Percentiles rank a stretch among this genome's conserved stretches.
Conservation (phyloP, 2,113 vertebrate genomes). For the Onychostoma macrolepis region DNA sequence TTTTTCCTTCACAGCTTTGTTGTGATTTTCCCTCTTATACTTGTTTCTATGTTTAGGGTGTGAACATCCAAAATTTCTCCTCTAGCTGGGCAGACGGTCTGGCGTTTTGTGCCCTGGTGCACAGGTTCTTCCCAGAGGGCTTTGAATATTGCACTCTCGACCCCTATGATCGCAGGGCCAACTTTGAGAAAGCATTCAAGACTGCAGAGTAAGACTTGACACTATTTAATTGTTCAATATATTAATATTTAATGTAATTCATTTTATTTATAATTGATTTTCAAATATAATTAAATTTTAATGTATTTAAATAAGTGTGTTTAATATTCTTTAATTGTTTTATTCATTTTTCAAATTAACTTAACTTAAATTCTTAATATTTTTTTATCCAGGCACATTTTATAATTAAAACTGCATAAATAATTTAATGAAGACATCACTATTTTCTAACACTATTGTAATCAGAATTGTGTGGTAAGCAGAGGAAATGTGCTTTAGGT, state of each 20-base stretch:
- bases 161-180: conserved; percentile 88
- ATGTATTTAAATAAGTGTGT: neutral
- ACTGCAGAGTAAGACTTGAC: conserved; percentile 87
- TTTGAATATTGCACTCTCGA: conserved; percentile 93
- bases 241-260: neutral
- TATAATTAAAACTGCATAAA: neutral
- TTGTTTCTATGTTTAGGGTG: conserved; percentile 76
- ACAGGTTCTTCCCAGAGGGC: conserved; percentile 94
- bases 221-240: neutral
- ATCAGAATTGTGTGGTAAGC: neutral
- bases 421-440: neutral
- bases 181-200: conserved; percentile 94
- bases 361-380: neutral
- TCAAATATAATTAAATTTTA: neutral
- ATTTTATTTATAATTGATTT: neutral
- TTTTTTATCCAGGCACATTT: neutral
- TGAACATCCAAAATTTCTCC: conserved; percentile 96
- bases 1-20: neutral
- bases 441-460: neutral
- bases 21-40: neutral
- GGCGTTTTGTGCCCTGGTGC: conserved; percentile 96
- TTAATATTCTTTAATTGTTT: no score
- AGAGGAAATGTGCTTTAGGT: neutral
- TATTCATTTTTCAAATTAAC: neutral
- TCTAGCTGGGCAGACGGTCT: conserved; percentile 98